Evolutionary conservation across 1,140 invertebrate genomes (phyloP), one percentile per base, ranked within the genome.

Genomic region (Conus ventricosus): DNA sequence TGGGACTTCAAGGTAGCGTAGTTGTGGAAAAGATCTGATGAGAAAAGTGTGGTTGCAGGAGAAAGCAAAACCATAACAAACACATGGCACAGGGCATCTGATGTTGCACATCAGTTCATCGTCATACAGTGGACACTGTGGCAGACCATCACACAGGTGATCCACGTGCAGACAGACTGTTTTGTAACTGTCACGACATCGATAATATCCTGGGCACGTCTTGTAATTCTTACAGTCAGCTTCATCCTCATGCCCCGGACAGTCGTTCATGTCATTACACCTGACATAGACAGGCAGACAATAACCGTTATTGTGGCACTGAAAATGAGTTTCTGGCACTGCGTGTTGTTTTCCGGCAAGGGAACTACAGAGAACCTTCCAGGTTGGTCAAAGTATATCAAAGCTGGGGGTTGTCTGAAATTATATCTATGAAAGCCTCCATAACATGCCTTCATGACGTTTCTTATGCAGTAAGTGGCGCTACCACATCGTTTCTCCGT

Each of bases 181-280:
- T 0, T 81, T 27, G 39, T 39, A 39, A 0, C 85, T 81, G 51
- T 84, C 23, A 25, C 86, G 86, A 60, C 88, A 89, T 11, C 71
- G 81, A 63, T 89, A 89, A 23, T 39, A 84, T 55, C 55, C 71
- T 54, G 39, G 57, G 63, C 88, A 89, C 13, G 39, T 39, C 39
- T 55, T 67, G 20, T 87, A 23, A 63, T 60, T 84, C 8, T 84
- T 57, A 39, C 75, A 85, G 57, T 15, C 39, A 20, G 63, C 84
- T 80, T 89, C 88, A 71, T 89, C 88, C 57, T 87, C 88, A 15
- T 82, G 27, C 11, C 67, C 60, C 13, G 88, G 88, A 67, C 88
- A 89, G 85, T 89, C 88, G 13, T 71, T n/a, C 60, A 87, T 27
- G 20, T 80, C 85, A 85, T 89, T 89, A 60, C 88, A 89, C 57